A percentile compares a stretch with the other conserved stretches of the same genome.
phyloP scores from a whole-genome alignment of 1,140 invertebrate species.

The Ceratosolen fusciceps region DNA sequence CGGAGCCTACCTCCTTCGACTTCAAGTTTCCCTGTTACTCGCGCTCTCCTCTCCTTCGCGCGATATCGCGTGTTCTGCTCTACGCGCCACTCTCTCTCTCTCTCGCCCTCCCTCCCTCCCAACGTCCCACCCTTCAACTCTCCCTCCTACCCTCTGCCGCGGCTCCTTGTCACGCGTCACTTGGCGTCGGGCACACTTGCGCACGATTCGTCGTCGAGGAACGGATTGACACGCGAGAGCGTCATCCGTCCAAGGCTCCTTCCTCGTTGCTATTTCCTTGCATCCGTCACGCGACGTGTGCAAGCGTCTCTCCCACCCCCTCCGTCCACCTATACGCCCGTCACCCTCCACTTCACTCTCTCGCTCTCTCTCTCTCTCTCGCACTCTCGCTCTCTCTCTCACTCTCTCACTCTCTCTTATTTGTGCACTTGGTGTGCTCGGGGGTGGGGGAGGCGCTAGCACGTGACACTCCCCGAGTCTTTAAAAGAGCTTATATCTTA shows the following conservation, averaged over 20 bases:
- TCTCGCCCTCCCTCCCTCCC: conserved; percentile 23
- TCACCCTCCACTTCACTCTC: no score
- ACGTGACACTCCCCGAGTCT: no score
- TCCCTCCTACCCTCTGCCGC: not conserved
- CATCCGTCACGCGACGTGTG: no score
- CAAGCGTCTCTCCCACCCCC: no score
- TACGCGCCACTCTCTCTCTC: not conserved
- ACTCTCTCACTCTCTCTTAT: no score
- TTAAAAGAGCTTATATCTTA: no score
- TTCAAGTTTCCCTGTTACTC: conserved; percentile 25
- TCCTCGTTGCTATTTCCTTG: not conserved
- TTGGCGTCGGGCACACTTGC: not conserved
- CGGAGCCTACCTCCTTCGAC: conserved; percentile 15
- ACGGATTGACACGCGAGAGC: not conserved
- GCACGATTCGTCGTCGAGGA: not conserved
- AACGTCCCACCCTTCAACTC: not conserved
- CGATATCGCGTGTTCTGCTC: conserved; percentile 23
- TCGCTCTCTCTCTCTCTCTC: no score
- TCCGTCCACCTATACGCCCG: no score
- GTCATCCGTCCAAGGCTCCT: not conserved
- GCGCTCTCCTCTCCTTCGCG: conserved; percentile 47
- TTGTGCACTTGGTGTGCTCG: no score
- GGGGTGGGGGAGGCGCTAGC: no score
- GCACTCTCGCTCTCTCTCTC: no score
- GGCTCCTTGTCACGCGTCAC: not conserved